Evolutionary conservation across 2,888 invertebrate species (phyloP).

Genomic region (Chrysodeixis includens): DNA sequence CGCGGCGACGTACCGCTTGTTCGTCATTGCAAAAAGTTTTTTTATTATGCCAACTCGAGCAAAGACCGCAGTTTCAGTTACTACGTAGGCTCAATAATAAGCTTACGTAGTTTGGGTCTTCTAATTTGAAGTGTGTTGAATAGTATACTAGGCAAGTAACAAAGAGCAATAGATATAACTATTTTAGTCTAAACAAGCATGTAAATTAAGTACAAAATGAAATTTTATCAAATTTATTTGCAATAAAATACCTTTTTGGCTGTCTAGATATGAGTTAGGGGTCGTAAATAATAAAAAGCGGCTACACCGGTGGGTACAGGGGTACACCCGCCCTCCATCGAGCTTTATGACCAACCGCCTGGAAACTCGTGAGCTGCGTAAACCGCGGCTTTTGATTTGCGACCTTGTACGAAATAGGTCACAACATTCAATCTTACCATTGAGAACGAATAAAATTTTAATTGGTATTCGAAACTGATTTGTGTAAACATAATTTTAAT

Average conservation of each 20-base stretch:
- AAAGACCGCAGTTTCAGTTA: slow-evolving; percentile 42
- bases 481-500: slow-evolving; percentile 36
- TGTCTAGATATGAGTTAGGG: slow-evolving; percentile 66
- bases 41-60: slow-evolving; percentile 56
- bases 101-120: neutral
- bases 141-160: neutral
- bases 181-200: neutral
- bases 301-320: slow-evolving; percentile 60
- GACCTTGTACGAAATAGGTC: slow-evolving; percentile 62
- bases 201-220: neutral
- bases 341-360: slow-evolving; percentile 65
- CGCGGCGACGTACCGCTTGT: slow-evolving; percentile 47
- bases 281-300: slow-evolving; percentile 72
- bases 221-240: slow-evolving; percentile 46
- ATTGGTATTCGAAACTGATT: slow-evolving; percentile 28
- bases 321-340: slow-evolving; percentile 55
- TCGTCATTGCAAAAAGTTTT: slow-evolving; percentile 63
- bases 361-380: slow-evolving; percentile 60
- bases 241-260: slow-evolving; percentile 54
- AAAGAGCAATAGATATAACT: neutral
- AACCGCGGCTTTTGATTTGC: slow-evolving; percentile 59
- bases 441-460: slow-evolving; percentile 38
- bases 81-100: neutral
- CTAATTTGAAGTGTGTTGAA: too few species aligned
- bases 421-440: slow-evolving; percentile 39